Evolutionary conservation across 2,888 invertebrate species (phyloP), one percentile per base, ranked within the genome.

Genomic region (Scaptomyza tumidula): DNA sequence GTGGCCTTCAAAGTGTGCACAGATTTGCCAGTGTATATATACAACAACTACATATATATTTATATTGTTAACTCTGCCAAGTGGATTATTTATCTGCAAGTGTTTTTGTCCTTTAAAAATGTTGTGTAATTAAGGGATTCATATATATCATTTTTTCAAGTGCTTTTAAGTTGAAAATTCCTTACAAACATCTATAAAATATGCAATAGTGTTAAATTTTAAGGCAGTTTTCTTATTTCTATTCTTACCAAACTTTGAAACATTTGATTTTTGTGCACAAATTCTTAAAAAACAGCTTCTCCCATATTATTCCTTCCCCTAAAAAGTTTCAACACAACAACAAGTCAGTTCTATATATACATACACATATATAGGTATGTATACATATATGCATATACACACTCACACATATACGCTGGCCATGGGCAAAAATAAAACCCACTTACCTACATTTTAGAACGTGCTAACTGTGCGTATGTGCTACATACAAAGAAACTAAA

Each of bases 1-100:
- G 66, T 88, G 86, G 85, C 85, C 86, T 85, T 86, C 87, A 86
- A 78, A 80, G 53, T 69, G 73, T 75, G 77, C 66, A 61, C 71
- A 72, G 70, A 66, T 67, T 67, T 72, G 61, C 55, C 61, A 52
- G 49, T 66, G 64, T 75, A 64, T 46, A 46, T 24, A 58, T 61
- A 29, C 7, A 13, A 24, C 11, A 6, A 10, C 6, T 33, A 1
- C 29, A 29, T 7, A 29, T 29, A 29, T 29, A 29, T 1, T 29
- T 27, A 27, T 19, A 19, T 24, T 24, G 24, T 24, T 2, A 24
- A 24, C 24, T 24, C 24, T 24, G 24, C 24, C 24, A 7, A 9
- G 44, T 63, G 57, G 49, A 45, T 16, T 53, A 53, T 49, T 49
- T 19, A 24, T 31, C 39, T 33, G 16, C n/a, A 56, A 44, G 52